A percentile compares a stretch with the other conserved stretches of the same genome.
These are phyloP conservation scores for Drosophila robusta DNA, from an alignment of 2,888 invertebrate species.

Conservation along the genomic window DNA sequence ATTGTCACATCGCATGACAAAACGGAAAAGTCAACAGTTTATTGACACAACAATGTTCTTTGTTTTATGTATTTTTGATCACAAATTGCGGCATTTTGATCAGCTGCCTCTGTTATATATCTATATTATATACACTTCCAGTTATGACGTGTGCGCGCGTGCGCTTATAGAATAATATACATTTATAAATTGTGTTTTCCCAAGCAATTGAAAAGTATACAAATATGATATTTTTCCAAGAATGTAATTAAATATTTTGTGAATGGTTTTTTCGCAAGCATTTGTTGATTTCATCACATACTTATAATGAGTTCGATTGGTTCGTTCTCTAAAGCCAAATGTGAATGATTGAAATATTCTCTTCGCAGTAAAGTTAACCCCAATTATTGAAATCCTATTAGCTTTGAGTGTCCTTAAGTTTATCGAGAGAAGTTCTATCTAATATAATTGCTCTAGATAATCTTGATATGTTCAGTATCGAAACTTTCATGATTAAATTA, in stretches of 20 bases:
- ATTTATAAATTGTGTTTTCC: conserved; percentile 10
- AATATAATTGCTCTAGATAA: no score
- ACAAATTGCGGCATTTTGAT: conserved; percentile 50
- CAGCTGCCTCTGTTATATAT: conserved; percentile 15
- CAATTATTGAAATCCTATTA: no score
- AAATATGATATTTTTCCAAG: background rate
- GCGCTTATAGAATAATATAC: background rate
- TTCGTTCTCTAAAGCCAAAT: no score
- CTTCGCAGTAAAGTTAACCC: no score
- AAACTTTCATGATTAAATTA: no score
- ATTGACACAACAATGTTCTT: conserved; percentile 61
- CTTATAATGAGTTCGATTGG: background rate
- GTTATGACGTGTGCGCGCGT: conserved; percentile 23
- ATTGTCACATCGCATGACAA: conserved; percentile 50
- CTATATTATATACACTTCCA: conserved; percentile 5
- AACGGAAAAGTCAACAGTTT: conserved; percentile 51
- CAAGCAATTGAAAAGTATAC: conserved; percentile 13
- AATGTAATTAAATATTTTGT: conserved; percentile 14
- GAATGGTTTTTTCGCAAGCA: background rate
- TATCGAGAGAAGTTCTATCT: no score
- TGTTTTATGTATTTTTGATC: conserved; percentile 61
- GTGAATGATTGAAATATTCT: no score
- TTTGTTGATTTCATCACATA: background rate
- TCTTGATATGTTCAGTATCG: no score
- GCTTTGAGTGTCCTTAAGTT: no score